phyloP scores from a whole-genome alignment of 2,888 invertebrate species.

The Trachelus troglodyta region DNA sequence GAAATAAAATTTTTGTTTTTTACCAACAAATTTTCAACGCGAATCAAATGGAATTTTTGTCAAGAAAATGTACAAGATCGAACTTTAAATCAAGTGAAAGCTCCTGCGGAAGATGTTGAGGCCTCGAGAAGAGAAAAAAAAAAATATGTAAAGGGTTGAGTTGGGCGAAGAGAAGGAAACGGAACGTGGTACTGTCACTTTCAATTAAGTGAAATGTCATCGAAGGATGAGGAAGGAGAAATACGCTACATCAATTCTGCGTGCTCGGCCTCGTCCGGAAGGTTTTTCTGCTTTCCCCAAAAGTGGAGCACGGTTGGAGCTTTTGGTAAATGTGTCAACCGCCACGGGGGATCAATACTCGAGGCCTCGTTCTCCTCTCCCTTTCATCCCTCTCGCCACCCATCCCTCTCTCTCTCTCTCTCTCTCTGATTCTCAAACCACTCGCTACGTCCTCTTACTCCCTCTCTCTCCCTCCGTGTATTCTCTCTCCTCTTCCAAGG shows the following conservation, averaged over 20 bases:
- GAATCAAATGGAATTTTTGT: neutral
- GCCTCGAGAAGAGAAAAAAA: neutral
- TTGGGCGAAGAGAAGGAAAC: neutral
- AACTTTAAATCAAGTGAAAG: neutral
- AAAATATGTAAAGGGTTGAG: neutral
- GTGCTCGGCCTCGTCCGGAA: neutral
- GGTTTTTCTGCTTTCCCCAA: conserved; percentile 26
- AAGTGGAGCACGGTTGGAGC: conserved; percentile 54
- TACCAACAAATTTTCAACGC: neutral
- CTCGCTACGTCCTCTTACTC: neutral
- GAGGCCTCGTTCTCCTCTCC: conserved; percentile 52
- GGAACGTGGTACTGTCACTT: neutral
- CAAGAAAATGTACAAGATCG: neutral
- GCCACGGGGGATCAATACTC: conserved; percentile 59
- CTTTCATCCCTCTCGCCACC: conserved; percentile 24
- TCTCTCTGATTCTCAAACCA: neutral
- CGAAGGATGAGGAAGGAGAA: neutral
- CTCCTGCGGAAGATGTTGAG: neutral
- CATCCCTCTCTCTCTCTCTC: conserved; percentile 10
- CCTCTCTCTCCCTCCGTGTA: neutral
- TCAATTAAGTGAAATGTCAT: neutral
- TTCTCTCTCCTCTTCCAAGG: neutral
- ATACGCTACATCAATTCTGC: neutral
- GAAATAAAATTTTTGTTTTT: neutral
- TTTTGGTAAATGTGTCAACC: conserved; percentile 61